phyloP scores from a whole-genome alignment of 2,113 vertebrate genomes.

The Pseudopipra pipra region DNA sequence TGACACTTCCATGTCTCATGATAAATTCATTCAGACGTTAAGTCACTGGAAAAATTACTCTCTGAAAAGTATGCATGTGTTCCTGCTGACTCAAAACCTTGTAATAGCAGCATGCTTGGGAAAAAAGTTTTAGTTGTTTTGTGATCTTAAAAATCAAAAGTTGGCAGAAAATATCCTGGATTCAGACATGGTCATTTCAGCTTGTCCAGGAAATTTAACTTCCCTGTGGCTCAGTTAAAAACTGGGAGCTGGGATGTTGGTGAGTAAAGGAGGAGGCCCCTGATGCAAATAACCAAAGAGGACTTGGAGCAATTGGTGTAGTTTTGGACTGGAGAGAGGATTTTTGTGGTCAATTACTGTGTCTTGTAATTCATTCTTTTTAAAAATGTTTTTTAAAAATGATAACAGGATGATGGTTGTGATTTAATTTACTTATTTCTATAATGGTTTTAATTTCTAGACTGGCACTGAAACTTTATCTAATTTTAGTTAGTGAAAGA shows the following conservation, averaged over 20 bases:
- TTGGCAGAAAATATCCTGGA: neutral
- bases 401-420: neutral
- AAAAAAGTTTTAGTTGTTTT: neutral
- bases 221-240: neutral
- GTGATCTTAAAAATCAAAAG: neutral
- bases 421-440: neutral
- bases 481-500: neutral
- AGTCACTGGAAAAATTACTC: conserved; percentile 37
- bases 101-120: neutral
- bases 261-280: neutral
- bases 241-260: neutral
- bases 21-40: conserved; percentile 13
- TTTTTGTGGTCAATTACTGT: neutral
- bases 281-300: neutral
- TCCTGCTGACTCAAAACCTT: neutral
- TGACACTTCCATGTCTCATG: neutral
- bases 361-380: neutral
- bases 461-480: neutral
- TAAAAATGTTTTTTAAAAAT: neutral
- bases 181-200: neutral
- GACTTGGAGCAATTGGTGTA: neutral
- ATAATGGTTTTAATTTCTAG: neutral
- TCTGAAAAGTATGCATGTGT: neutral
- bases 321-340: neutral
- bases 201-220: neutral